Percentiles rank a stretch among this genome's conserved stretches.
These are phyloP conservation scores for Netelia inedita DNA, from an alignment of 2,888 invertebrate species.

Conservation along the genomic window DNA sequence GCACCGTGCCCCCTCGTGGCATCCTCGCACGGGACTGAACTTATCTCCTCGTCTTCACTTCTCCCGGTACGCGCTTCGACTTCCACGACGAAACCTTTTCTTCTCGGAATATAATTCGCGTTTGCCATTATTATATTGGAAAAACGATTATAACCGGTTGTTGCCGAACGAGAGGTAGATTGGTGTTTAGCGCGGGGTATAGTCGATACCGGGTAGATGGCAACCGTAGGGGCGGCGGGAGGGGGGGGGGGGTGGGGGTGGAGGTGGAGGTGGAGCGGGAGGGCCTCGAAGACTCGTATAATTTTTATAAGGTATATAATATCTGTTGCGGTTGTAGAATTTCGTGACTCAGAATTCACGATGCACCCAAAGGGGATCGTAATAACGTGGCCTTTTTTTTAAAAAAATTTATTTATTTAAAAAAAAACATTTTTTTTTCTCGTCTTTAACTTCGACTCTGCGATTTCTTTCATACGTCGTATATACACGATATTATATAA, in stretches of 20 bases:
- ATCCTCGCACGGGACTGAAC: conserved; percentile 27
- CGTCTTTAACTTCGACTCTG: conserved; percentile 9
- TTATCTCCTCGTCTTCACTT: not conserved
- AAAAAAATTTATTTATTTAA: conserved; percentile 12
- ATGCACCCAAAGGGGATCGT: conserved; percentile 61
- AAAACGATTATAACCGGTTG: conserved; percentile 67
- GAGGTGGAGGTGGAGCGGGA: not conserved
- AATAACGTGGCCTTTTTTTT: conserved; percentile 46
- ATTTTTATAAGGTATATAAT: conserved; percentile 57
- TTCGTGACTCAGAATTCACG: conserved; percentile 66
- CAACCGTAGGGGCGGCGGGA: too few relatives aligned
- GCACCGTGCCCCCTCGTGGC: conserved; percentile 25
- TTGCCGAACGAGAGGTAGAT: not conserved
- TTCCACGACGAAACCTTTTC: conserved; percentile 25
- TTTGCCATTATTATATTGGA: conserved; percentile 60
- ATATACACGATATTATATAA: not conserved
- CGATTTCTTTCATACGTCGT: conserved; percentile 36
- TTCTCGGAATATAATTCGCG: conserved; percentile 56
- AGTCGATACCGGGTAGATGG: too few relatives aligned
- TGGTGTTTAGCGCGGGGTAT: too few relatives aligned
- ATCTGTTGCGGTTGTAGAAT: conserved; percentile 59
- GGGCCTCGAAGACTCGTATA: conserved; percentile 38
- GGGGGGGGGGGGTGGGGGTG: not conserved
- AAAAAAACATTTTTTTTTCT: conserved; percentile 5
- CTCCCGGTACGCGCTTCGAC: not conserved